Conservation (phyloP, 2,797 vertebrate species). For the Cryptoblepharus egeriae region DNA sequence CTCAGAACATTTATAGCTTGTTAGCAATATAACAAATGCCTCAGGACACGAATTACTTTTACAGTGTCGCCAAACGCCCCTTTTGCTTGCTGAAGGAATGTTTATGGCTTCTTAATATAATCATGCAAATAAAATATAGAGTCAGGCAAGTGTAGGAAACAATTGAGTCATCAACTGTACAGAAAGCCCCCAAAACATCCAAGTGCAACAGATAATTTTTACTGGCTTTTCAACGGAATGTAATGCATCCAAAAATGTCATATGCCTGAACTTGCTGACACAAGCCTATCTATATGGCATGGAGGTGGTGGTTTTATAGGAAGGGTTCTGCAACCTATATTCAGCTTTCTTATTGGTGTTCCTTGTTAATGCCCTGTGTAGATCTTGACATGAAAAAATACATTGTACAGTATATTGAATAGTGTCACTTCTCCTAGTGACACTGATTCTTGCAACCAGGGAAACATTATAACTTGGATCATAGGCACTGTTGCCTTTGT, state of each 20-base stretch:
- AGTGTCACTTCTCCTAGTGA: too few species aligned
- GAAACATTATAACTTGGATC: too few species aligned
- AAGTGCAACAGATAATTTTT: not conserved
- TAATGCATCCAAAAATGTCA: not conserved
- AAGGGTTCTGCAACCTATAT: not conserved
- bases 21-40: conserved; percentile 7
- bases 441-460: too few species aligned
- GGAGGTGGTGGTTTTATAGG: not conserved
- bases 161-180: conserved; percentile 17
- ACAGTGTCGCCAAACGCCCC: conserved; percentile 10
- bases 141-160: conserved; percentile 1
- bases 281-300: not conserved
- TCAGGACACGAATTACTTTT: conserved; percentile 31
- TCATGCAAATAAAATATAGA: conserved; percentile 19
- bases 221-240: not conserved
- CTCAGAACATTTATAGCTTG: conserved; percentile 27
- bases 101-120: conserved; percentile 30
- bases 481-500: too few species aligned
- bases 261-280: not conserved
- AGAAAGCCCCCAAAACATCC: not conserved
- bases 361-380: not conserved
- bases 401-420: too few species aligned
- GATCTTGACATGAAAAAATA: not conserved
- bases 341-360: not conserved
- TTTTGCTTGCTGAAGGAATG: conserved; percentile 8